Base-by-base conservation (phyloP, 1,140 invertebrate genomes). In the Drosophila littoralis region DNA sequence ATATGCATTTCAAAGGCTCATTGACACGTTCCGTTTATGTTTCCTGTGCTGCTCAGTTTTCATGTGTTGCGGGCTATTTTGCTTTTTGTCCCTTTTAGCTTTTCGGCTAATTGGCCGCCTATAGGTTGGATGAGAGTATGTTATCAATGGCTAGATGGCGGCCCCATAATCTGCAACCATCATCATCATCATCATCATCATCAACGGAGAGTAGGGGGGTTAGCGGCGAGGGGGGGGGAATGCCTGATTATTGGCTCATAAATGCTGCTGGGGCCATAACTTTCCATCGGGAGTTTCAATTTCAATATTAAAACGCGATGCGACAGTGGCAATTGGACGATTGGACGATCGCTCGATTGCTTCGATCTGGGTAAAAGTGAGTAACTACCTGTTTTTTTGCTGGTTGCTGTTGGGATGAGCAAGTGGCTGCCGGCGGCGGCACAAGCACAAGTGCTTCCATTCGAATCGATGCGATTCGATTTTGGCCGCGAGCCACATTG, bases 271-370 rank as follows among this genome's bases (percentile, higher is more conserved):
- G 61, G 63, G 58, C 65, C 75, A 83, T 88, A 88, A 88, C 83
- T 86, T 86, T 86, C 83, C 83, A 76, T 77, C 71, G 77, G 43
- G 60, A 82, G 83, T 83, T 83, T 88, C 83, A 79, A 86, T 88
- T 88, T 88, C 79, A 86, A 79, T 86, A 79, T 70, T 73, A 60
- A 73, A 72, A 72, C 54, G 63, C 48, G 36, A 51, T 68, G 50
- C 59, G 63, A 71, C 51, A 68, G 48, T 70, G 50, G 70, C 75
- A 68, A 65, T 67, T 73, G 57, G 32, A 43, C 52, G 42, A 52
- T 40, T 35, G 63, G 13, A 13, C 63, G 50, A 46, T 65, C 60
- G 58, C 22, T 60, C 38, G 45, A 43, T 65, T 33, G 55, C 22
- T 45, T 8, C 61, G 57, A 36, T 72, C 43, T 48, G 75, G 75